Percentiles rank a stretch among this genome's conserved stretches.
phyloP scores from a whole-genome alignment of 2,888 invertebrate genomes.

The Cheilosia variabilis region DNA sequence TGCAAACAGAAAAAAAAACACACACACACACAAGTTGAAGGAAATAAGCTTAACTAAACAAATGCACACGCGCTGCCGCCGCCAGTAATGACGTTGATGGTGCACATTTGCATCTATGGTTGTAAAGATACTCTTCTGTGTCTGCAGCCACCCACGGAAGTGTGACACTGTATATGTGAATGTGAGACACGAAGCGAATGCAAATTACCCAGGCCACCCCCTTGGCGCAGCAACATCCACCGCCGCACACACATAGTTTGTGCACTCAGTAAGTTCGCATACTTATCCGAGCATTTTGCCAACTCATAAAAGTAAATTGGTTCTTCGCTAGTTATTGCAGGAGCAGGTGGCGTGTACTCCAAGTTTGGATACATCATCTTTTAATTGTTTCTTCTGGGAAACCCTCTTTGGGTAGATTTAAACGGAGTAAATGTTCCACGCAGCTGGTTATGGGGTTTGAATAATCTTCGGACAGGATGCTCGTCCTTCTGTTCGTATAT shows the following conservation, averaged over 20 bases:
- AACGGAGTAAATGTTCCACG: no score
- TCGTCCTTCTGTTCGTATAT: no score
- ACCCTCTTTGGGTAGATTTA: no score
- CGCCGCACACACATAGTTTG: slow-evolving; percentile 45
- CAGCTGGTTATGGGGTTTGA: no score
- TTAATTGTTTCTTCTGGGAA: slow-evolving; percentile 33
- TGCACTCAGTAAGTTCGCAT: slow-evolving; percentile 1
- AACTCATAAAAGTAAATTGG: slow-evolving; percentile 68
- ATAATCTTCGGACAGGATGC: no score
- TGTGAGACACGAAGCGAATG: slow-evolving; percentile 69
- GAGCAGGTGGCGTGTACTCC: slow-evolving; percentile 64
- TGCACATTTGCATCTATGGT: slow-evolving; percentile 67
- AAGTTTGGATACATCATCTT: slow-evolving; percentile 35
- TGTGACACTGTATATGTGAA: slow-evolving; percentile 64
- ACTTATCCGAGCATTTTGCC: slow-evolving; percentile 46
- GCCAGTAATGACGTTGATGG: slow-evolving; percentile 69
- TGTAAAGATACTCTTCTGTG: slow-evolving; percentile 31
- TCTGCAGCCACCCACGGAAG: slow-evolving; percentile 72
- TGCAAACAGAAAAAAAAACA: slow-evolving; percentile 13
- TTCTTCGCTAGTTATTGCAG: slow-evolving; percentile 38
- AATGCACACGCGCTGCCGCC: slow-evolving; percentile 55
- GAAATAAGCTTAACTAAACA: slow-evolving; percentile 67
- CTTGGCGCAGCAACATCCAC: slow-evolving; percentile 30
- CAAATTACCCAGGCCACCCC: slow-evolving; percentile 51
- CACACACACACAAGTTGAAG: slow-evolving; percentile 13